Percentiles rank a stretch among this genome's conserved stretches.
Evolutionary conservation across 2,797 vertebrate species (phyloP).

Genomic region (Eulemur albifrons): DNA sequence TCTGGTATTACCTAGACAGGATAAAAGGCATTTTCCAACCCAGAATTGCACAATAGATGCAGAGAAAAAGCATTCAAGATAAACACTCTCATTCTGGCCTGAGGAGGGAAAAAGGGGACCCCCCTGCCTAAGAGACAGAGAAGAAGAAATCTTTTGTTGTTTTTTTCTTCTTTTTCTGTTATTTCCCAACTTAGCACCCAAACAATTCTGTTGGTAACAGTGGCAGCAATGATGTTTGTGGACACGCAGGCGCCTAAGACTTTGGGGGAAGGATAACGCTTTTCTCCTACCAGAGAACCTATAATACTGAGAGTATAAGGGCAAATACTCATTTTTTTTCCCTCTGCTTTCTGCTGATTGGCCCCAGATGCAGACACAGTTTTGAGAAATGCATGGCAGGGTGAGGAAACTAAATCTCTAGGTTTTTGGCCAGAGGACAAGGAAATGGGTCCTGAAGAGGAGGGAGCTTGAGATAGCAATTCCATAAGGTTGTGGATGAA

Average conservation of each 20-base stretch:
- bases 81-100: neutral
- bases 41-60: neutral
- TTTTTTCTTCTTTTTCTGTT: neutral
- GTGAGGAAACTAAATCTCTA: neutral
- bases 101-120: neutral
- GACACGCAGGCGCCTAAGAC: neutral
- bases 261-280: neutral
- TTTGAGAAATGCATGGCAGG: neutral
- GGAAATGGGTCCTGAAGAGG: neutral
- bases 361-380: neutral
- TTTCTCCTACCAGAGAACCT: neutral
- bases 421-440: neutral
- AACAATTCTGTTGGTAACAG: neutral
- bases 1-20: neutral
- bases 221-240: neutral
- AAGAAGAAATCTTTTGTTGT: neutral
- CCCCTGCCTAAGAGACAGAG: neutral
- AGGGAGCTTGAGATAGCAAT: neutral
- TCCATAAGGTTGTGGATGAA: neutral
- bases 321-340: neutral
- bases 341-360: neutral
- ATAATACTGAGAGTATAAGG: neutral
- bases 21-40: neutral
- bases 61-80: neutral
- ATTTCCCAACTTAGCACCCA: neutral